Evolutionary conservation across 2,113 vertebrate species (phyloP).

Genomic region (Felis catus): DNA sequence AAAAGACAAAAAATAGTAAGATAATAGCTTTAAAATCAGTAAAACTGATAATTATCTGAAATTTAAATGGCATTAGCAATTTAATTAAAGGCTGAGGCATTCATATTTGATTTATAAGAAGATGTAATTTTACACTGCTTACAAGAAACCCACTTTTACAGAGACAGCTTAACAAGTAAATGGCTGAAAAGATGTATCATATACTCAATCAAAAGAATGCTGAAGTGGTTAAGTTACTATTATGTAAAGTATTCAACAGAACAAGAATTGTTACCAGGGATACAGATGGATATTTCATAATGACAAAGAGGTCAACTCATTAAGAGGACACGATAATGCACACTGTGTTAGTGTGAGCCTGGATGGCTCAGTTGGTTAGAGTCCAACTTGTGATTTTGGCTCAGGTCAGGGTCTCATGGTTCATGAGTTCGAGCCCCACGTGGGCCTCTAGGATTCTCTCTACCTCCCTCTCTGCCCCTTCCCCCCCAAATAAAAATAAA

Average conservation of each 20-base stretch:
- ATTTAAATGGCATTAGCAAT: not conserved
- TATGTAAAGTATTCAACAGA: not conserved
- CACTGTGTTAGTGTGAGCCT: not conserved
- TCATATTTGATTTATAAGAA: not conserved
- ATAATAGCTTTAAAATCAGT: not conserved
- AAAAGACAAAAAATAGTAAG: not conserved
- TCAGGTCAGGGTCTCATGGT: too few species aligned
- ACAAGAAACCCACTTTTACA: not conserved
- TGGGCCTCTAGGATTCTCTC: too few species aligned
- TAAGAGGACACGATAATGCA: not conserved
- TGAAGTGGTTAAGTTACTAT: not conserved
- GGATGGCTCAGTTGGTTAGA: too few species aligned
- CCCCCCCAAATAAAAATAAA: too few species aligned
- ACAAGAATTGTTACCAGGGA: not conserved
- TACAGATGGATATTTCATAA: conserved; percentile 17
- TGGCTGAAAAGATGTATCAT: not conserved
- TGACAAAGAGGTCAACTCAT: not conserved
- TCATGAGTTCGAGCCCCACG: too few species aligned
- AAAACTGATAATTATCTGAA: not conserved
- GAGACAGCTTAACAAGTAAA: not conserved
- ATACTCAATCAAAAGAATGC: not conserved
- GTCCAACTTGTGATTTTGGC: too few species aligned
- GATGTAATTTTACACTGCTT: not conserved
- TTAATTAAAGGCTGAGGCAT: not conserved
- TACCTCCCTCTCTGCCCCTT: too few species aligned